These are phyloP conservation scores for Chionis minor DNA, from an alignment of 2,113 vertebrate species.

Conservation along the genomic window DNA sequence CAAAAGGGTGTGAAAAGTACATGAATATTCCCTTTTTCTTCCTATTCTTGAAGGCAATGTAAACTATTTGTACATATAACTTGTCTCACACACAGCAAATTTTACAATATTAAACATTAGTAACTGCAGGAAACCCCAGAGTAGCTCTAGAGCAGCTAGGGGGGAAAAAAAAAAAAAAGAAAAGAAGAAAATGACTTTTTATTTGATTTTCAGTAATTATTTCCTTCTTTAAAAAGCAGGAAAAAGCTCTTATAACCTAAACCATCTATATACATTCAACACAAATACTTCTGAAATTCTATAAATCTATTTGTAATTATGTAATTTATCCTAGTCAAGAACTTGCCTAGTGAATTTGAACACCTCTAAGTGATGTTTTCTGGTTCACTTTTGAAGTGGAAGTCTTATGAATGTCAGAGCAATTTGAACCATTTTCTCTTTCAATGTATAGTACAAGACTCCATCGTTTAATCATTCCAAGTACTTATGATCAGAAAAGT, in stretches of 20 bases:
- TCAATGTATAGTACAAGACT: background rate
- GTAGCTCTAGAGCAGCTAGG: background rate
- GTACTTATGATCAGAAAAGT: background rate
- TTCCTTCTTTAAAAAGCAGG: background rate
- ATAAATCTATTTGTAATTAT: background rate
- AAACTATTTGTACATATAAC: background rate
- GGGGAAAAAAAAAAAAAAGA: background rate
- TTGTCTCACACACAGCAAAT: background rate
- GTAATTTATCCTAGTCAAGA: background rate
- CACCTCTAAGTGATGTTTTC: background rate
- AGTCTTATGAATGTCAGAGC: background rate
- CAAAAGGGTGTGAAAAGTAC: background rate
- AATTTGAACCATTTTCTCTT: background rate
- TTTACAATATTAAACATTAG: background rate
- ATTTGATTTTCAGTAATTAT: background rate
- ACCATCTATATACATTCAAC: background rate
- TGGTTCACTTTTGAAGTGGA: background rate
- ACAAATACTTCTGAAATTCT: background rate
- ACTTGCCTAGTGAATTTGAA: background rate
- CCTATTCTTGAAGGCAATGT: background rate
- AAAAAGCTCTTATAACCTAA: background rate
- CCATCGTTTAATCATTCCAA: background rate
- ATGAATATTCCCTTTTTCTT: background rate
- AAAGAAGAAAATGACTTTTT: background rate
- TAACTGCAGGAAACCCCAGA: background rate